These are phyloP conservation scores for Acleris laterana DNA, from an alignment of 2,888 invertebrate genomes.

Conservation along the genomic window DNA sequence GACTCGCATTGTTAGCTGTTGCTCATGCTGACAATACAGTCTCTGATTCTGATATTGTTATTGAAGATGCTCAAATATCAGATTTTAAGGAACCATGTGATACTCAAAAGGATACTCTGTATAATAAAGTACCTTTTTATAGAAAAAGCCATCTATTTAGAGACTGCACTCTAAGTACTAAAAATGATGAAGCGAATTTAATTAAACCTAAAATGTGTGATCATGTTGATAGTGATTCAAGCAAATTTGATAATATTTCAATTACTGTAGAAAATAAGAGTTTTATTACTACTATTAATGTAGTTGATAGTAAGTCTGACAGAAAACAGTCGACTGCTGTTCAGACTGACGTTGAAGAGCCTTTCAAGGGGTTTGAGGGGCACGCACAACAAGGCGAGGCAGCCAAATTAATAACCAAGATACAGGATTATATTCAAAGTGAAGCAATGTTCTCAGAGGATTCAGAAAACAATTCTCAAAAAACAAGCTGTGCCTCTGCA, in stretches of 20 bases:
- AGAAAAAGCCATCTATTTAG: constrained; percentile 58
- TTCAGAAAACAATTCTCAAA: constrained; percentile 16
- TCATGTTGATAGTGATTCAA: constrained; percentile 18
- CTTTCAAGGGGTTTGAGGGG: constrained; percentile 20
- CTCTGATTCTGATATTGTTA: constrained; percentile 31
- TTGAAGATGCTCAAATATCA: constrained; percentile 32
- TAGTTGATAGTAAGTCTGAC: constrained; percentile 47
- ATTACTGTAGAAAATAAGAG: constrained; percentile 58
- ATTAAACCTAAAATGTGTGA: constrained; percentile 26
- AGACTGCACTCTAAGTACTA: constrained; percentile 51
- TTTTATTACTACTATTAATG: constrained; percentile 55
- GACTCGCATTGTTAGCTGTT: constrained; percentile 63
- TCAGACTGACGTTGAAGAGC: constrained; percentile 58
- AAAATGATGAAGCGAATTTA: constrained; percentile 38
- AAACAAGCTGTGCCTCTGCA: constrained; percentile 9
- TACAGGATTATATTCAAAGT: constrained; percentile 38
- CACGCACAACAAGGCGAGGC: neutral
- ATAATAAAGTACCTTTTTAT: constrained; percentile 61
- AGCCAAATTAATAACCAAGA: constrained; percentile 10
- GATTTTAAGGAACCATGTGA: constrained; percentile 12
- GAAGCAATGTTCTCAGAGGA: constrained; percentile 48
- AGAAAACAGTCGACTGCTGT: constrained; percentile 48
- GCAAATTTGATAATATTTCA: constrained; percentile 49
- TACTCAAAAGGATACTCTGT: constrained; percentile 2
- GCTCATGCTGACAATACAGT: constrained; percentile 48